Conservation (phyloP, 2,113 vertebrate genomes). For the Furnarius figulus region DNA sequence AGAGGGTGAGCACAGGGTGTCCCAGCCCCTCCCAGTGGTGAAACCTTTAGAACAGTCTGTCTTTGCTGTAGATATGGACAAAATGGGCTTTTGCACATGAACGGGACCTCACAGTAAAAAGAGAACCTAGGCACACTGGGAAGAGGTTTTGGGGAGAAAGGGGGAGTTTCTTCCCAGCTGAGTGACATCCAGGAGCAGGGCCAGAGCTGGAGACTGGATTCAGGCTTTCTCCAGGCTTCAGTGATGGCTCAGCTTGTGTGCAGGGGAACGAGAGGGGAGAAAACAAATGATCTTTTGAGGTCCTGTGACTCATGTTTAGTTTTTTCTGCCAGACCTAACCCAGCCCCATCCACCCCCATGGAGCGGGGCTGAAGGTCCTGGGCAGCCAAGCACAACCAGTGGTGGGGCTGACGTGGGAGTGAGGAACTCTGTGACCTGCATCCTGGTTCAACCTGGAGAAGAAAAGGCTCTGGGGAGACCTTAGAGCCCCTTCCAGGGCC, state of each 20-base stretch:
- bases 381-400: accelerated
- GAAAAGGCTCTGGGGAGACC: not conserved
- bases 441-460: not conserved
- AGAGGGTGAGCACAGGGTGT: not conserved
- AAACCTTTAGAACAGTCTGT: not conserved
- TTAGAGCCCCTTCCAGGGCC: not conserved
- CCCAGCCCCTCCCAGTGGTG: not conserved
- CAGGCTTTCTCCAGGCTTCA: not conserved
- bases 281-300: not conserved
- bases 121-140: not conserved
- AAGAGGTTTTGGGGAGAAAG: not conserved
- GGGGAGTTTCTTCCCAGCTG: not conserved
- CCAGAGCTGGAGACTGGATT: not conserved
- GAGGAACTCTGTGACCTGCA: not conserved
- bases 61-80: not conserved
- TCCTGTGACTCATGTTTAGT: not conserved
- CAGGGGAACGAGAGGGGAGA: not conserved
- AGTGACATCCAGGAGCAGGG: not conserved
- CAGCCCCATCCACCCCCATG: not conserved
- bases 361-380: not conserved
- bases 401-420: not conserved
- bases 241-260: not conserved
- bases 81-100: not conserved
- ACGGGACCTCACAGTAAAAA: too few species aligned
- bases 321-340: not conserved